Conservation (phyloP, 2,797 vertebrate species). For the Lemur catta region DNA sequence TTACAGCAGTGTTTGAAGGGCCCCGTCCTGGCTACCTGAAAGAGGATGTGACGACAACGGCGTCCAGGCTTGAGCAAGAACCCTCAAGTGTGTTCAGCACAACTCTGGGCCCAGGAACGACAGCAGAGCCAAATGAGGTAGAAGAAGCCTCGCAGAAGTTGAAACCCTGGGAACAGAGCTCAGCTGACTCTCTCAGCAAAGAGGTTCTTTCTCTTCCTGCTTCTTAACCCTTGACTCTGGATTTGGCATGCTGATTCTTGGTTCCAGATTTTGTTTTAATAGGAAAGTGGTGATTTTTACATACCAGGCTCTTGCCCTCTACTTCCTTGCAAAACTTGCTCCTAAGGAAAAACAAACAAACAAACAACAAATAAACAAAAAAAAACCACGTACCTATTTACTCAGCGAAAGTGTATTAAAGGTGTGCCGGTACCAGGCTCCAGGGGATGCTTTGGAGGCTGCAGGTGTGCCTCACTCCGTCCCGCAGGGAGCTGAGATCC, state of each 20-base stretch:
- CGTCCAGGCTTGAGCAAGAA: neutral
- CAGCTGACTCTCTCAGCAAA: neutral
- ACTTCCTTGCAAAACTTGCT: neutral
- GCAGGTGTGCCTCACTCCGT: neutral
- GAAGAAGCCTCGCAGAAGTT: neutral
- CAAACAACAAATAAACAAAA: neutral
- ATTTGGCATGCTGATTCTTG: neutral
- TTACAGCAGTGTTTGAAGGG: neutral
- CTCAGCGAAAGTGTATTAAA: neutral
- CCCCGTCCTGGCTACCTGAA: neutral
- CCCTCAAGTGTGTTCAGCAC: fast-evolving
- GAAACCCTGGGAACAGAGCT: neutral
- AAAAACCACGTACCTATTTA: neutral
- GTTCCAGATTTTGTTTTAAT: neutral
- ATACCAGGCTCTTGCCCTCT: neutral
- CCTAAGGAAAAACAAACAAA: neutral
- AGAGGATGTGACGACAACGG: neutral
- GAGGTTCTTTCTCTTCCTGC: neutral
- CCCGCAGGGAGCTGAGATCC: neutral
- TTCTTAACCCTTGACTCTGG: neutral
- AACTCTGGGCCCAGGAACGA: neutral
- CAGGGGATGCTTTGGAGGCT: neutral
- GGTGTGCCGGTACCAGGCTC: neutral
- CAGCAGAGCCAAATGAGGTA: neutral
- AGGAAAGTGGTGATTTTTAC: neutral